Evolutionary conservation across 2,888 invertebrate species (phyloP).

Genomic region (Rhagonycha fulva): DNA sequence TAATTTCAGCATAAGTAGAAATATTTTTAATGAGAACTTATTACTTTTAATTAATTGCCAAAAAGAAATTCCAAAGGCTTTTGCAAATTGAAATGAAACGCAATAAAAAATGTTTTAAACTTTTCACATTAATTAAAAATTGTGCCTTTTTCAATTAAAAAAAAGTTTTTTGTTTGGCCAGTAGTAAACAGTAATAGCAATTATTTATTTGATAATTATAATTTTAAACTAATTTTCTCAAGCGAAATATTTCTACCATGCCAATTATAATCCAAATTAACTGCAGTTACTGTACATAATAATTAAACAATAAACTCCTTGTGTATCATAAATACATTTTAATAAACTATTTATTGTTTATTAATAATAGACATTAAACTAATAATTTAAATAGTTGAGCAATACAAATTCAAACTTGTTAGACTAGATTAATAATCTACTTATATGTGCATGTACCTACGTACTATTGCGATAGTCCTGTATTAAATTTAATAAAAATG

Average conservation of each 20-base stretch:
- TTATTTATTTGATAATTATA: neutral
- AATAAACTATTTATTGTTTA: conserved; percentile 43
- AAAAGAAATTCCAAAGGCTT: neutral
- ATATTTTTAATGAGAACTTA: neutral
- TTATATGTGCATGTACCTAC: conserved; percentile 31
- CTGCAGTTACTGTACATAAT: neutral
- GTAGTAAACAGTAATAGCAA: neutral
- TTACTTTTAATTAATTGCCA: neutral
- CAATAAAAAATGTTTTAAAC: neutral
- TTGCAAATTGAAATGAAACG: neutral
- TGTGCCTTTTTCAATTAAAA: neutral
- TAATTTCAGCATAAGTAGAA: neutral
- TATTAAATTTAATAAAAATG: conserved; percentile 24
- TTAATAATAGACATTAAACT: conserved; percentile 32
- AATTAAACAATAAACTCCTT: conserved; percentile 22
- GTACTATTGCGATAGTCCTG: conserved; percentile 12
- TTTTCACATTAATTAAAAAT: neutral
- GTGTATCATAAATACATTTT: conserved; percentile 36
- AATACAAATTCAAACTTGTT: conserved; percentile 51
- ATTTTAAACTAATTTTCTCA: conserved; percentile 6
- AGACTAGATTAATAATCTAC: conserved; percentile 22
- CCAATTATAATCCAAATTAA: neutral
- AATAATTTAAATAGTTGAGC: conserved; percentile 44
- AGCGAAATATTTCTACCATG: neutral
- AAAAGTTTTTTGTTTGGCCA: conserved; percentile 3